Conservation (phyloP, 2,113 vertebrate genomes). For the Panurus biarmicus region DNA sequence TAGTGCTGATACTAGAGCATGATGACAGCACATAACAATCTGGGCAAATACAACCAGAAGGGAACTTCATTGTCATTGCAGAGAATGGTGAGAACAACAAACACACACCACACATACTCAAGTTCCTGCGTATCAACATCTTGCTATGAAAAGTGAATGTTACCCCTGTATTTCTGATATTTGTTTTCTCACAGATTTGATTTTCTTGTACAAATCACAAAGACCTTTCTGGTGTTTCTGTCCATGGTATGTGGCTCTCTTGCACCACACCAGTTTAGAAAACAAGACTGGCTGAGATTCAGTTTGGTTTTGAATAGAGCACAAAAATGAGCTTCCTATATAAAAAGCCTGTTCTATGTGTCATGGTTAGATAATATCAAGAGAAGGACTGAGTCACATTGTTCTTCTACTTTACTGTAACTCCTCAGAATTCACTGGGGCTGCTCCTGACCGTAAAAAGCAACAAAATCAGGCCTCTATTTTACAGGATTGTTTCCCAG, state of each 20-base stretch:
- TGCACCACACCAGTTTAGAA: neutral
- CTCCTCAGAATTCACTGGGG: neutral
- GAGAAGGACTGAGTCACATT: neutral
- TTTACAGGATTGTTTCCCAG: neutral
- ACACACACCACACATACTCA: neutral
- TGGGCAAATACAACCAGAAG: neutral
- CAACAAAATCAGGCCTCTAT: neutral
- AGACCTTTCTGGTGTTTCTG: neutral
- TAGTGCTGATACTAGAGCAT: neutral
- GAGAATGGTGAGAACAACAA: neutral
- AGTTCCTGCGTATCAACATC: neutral
- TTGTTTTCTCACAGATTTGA: neutral
- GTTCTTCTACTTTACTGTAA: neutral
- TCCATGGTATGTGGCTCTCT: neutral
- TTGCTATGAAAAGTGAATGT: neutral
- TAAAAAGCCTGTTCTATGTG: neutral
- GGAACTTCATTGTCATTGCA: neutral
- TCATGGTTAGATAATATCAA: neutral
- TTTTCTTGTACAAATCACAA: neutral
- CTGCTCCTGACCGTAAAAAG: neutral
- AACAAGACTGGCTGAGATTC: neutral
- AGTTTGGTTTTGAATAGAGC: neutral
- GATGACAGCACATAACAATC: neutral
- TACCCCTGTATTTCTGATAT: neutral
- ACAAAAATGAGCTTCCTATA: neutral